Evolutionary conservation across 2,888 invertebrate species (phyloP).

Genomic region (Ellobium chinense): DNA sequence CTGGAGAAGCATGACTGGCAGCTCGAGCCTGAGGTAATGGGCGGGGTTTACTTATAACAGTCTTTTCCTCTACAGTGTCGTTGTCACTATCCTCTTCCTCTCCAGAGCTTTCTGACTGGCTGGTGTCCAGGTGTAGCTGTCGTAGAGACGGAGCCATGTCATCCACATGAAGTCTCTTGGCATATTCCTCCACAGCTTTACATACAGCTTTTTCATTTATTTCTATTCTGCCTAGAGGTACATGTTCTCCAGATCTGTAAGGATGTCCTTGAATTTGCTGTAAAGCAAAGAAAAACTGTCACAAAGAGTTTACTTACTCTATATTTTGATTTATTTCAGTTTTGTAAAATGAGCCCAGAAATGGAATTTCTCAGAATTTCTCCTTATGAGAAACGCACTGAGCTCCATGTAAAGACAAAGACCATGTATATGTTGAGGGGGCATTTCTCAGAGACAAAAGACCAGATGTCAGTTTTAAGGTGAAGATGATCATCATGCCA

Average conservation of each 20-base stretch:
- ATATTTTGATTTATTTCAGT: background rate
- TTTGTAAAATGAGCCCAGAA: too few relatives aligned
- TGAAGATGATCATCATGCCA: too few relatives aligned
- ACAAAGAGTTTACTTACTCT: too few relatives aligned
- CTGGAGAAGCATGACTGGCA: too few relatives aligned
- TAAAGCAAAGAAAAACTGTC: background rate
- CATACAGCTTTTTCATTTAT: background rate
- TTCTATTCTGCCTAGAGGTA: background rate
- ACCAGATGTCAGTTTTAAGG: too few relatives aligned
- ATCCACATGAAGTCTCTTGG: background rate
- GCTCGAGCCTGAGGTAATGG: too few relatives aligned
- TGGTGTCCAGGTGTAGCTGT: background rate
- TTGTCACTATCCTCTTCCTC: background rate
- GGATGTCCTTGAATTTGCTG: conserved; percentile 37
- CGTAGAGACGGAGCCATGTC: background rate
- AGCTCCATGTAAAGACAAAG: too few relatives aligned
- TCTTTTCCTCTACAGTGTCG: background rate
- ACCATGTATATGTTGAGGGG: too few relatives aligned
- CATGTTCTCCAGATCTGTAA: conserved; percentile 19
- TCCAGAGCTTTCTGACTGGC: background rate
- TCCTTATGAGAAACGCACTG: too few relatives aligned
- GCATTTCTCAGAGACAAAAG: too few relatives aligned
- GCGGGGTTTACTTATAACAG: background rate
- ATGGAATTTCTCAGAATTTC: too few relatives aligned
- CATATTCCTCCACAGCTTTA: conserved; percentile 11